Percentiles rank a stretch among this genome's conserved stretches.
Conservation (phyloP, 1,140 invertebrate species). For the Gryon sp. region DNA sequence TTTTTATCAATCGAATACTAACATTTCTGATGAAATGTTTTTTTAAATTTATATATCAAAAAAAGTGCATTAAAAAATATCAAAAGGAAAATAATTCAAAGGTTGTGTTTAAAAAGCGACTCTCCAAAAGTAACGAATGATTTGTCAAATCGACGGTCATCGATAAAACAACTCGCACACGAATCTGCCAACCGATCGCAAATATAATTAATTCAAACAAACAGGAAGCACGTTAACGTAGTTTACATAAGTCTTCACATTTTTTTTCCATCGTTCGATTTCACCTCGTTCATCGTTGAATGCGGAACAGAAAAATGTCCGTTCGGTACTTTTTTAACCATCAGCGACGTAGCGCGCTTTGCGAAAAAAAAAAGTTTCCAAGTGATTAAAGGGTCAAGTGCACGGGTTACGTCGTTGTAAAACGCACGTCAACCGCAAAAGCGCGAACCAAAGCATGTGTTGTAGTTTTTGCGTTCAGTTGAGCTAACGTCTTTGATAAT, state of each 20-base stretch:
- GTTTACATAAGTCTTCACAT: constrained; percentile 12
- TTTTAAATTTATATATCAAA: no score
- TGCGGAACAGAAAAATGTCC: neutral
- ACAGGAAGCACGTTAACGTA: constrained; percentile 5
- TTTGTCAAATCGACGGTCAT: no score
- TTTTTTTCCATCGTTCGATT: constrained; percentile 3
- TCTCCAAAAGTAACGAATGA: no score
- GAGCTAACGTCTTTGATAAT: constrained; percentile 54
- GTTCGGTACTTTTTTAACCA: neutral
- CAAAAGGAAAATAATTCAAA: no score
- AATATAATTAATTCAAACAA: constrained; percentile 19
- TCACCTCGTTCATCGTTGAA: neutral
- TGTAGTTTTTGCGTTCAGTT: constrained; percentile 55
- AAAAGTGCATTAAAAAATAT: no score
- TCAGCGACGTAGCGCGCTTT: neutral
- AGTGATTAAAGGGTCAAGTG: constrained; percentile 58
- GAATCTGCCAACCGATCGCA: neutral
- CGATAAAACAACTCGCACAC: constrained; percentile 1
- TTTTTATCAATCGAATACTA: no score
- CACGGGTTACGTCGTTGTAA: constrained; percentile 47
- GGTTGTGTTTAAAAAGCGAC: no score
- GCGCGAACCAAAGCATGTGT: constrained; percentile 18
- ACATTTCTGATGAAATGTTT: no score
- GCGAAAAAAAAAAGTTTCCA: constrained; percentile 8
- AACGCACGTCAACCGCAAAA: constrained; percentile 37